A percentile compares a stretch with the other conserved stretches of the same genome.
Evolutionary conservation across 1,140 invertebrate genomes (phyloP).

Genomic region (Leptinotarsa lineolata): DNA sequence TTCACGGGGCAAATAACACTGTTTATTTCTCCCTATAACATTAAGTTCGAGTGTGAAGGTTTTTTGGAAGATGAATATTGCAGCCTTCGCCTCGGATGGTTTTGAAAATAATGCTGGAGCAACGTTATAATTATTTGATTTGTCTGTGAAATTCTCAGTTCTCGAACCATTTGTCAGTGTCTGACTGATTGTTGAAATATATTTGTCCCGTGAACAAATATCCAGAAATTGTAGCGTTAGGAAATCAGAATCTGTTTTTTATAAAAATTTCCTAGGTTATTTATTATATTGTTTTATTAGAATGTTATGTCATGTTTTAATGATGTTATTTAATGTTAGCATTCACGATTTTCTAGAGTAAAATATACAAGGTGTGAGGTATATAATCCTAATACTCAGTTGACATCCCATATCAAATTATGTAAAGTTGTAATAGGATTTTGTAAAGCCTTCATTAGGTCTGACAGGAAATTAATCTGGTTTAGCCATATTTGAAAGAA

Average conservation of each 20-base stretch:
- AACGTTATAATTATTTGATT: not conserved
- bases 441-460: no score
- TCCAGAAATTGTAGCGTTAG: not conserved
- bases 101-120: no score
- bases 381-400: no score
- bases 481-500: no score
- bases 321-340: slow-evolving; percentile 19
- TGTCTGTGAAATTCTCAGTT: not conserved
- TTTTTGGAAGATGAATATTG: no score
- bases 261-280: slow-evolving; percentile 25
- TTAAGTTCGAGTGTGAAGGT: not conserved
- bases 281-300: slow-evolving; percentile 24
- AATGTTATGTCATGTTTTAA: slow-evolving; percentile 27
- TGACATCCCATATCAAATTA: no score
- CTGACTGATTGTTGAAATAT: no score
- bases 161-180: not conserved
- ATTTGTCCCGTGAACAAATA: not conserved
- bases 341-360: not conserved
- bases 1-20: slow-evolving; percentile 49
- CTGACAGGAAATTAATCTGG: no score
- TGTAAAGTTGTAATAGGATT: no score
- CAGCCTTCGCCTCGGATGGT: no score
- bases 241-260: slow-evolving; percentile 18
- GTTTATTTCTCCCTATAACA: slow-evolving; percentile 49
- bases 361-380: not conserved